phyloP scores from a whole-genome alignment of 2,113 vertebrate species.

The Rhinoptilus africanus region DNA sequence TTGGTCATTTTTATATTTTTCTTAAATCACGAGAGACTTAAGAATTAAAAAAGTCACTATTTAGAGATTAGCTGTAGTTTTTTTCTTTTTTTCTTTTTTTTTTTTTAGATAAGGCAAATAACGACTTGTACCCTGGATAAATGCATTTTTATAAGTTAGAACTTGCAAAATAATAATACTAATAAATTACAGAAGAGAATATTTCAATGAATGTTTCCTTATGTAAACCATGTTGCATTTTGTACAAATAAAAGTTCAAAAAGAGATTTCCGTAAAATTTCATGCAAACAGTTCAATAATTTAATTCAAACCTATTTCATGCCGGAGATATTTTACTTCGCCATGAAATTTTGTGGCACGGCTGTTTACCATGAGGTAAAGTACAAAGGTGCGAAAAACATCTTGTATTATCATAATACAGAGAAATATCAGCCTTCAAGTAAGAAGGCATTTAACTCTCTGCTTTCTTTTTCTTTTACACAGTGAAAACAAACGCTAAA shows the following conservation, averaged over 20 bases:
- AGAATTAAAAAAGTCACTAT: not conserved
- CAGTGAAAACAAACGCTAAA: not conserved
- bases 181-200: not conserved
- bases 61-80: not conserved
- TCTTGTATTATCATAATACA: not conserved
- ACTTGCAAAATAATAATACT: not conserved
- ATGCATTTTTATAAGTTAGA: not conserved
- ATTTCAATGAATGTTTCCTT: not conserved
- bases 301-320: not conserved
- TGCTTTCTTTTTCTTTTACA: not conserved
- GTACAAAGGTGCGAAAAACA: not conserved
- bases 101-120: not conserved
- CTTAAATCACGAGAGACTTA: not conserved
- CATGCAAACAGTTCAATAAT: not conserved
- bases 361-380: not conserved
- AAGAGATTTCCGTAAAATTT: not conserved
- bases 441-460: not conserved
- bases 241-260: not conserved
- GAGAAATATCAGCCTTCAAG: not conserved
- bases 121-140: not conserved
- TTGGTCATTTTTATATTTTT: not conserved
- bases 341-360: not conserved
- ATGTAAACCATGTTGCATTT: not conserved
- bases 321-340: not conserved
- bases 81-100: not conserved